Conservation (phyloP, 2,113 vertebrate genomes). For the Paedocypris sp. region DNA sequence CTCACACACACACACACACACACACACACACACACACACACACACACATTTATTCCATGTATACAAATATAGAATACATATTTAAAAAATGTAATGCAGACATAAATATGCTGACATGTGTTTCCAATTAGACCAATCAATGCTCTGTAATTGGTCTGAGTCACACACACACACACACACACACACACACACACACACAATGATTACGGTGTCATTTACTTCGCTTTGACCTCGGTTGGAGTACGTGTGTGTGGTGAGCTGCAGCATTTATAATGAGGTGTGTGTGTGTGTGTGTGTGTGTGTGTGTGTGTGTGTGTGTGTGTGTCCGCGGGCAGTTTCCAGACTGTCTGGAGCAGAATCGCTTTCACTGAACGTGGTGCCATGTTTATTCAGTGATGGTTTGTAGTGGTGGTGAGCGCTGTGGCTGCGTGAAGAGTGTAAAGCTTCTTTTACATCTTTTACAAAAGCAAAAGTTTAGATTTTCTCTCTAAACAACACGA, state of each 20-base stretch:
- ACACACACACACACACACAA: constrained; percentile 2
- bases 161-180: neutral
- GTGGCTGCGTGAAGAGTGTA: too few relatives aligned
- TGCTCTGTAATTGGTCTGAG: constrained; percentile 52
- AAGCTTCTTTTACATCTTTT: too few relatives aligned
- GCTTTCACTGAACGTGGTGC: constrained; percentile 1
- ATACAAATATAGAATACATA: neutral
- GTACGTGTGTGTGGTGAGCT: neutral
- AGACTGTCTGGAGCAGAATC: neutral
- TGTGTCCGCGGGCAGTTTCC: neutral
- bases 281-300: neutral
- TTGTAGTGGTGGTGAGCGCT: constrained; percentile 7
- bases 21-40: neutral
- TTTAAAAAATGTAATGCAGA: too few relatives aligned
- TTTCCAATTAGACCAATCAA: constrained; percentile 61
- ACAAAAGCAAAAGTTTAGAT: too few relatives aligned
- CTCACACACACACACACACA: neutral
- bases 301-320: neutral
- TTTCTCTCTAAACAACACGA: too few relatives aligned
- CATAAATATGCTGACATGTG: constrained; percentile 49
- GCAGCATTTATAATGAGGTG: neutral
- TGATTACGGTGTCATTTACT: constrained; percentile 52
- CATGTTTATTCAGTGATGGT: constrained; percentile 22
- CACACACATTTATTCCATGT: too few relatives aligned
- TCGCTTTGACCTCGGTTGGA: neutral